Evolutionary conservation across 1,140 invertebrate species (phyloP).

Genomic region (Drosophila auraria): DNA sequence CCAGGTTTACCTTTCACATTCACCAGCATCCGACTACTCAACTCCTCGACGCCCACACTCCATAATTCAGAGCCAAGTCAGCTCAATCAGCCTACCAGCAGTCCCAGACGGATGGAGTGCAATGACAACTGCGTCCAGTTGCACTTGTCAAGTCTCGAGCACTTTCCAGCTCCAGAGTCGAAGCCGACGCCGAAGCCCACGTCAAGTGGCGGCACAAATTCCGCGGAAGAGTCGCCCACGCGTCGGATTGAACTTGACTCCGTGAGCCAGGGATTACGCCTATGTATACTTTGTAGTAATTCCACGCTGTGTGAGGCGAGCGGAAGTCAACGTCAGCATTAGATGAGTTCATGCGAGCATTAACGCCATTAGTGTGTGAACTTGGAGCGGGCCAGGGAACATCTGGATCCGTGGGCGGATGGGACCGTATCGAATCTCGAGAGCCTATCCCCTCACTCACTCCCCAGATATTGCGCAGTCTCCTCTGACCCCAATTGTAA

Average conservation of each 20-base stretch:
- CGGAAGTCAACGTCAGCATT: constrained; percentile 71
- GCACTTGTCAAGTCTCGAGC: constrained; percentile 62
- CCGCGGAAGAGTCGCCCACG: constrained; percentile 61
- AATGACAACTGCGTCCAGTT: constrained; percentile 61
- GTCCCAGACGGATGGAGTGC: constrained; percentile 25
- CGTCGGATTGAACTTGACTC: constrained; percentile 68
- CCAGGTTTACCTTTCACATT: constrained; percentile 57
- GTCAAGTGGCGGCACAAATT: constrained; percentile 42
- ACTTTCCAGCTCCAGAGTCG: constrained; percentile 40
- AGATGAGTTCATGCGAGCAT: constrained; percentile 65
- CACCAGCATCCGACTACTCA: constrained; percentile 25
- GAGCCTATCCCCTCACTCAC: neutral
- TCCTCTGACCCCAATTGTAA: constrained; percentile 32
- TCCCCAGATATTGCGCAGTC: constrained; percentile 16
- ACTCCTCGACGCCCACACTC: constrained; percentile 37
- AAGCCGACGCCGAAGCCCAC: constrained; percentile 24
- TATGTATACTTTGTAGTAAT: constrained; percentile 15
- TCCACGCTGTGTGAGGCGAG: constrained; percentile 27
- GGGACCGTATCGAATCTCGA: constrained; percentile 9
- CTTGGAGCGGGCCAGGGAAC: constrained; percentile 1
- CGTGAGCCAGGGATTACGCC: constrained; percentile 15
- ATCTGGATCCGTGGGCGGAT: constrained; percentile 14
- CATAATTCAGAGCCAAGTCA: neutral
- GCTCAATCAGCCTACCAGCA: constrained; percentile 28
- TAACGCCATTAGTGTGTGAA: constrained; percentile 23